Conservation (phyloP, 2,888 invertebrate genomes). For the Stenotaenia linearis region DNA sequence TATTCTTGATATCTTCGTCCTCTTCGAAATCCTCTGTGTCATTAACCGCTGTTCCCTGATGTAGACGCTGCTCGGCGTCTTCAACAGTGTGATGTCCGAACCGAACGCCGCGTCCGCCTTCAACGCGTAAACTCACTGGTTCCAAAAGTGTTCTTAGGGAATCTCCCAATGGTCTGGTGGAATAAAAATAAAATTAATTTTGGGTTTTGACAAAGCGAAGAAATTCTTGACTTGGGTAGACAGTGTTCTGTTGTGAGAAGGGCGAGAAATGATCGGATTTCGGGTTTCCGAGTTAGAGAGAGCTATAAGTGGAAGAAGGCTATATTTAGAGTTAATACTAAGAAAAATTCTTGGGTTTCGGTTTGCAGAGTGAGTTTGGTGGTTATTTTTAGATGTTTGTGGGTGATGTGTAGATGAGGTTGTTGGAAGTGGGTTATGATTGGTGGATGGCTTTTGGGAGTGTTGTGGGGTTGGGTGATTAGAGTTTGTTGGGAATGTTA, state of each 20-base stretch:
- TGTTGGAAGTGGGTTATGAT: no score
- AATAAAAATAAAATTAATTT: no score
- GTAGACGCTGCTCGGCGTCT: slow-evolving; percentile 28
- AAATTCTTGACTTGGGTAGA: background rate
- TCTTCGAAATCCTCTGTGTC: background rate
- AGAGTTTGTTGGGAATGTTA: no score
- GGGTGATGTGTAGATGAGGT: no score
- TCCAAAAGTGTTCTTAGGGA: slow-evolving; percentile 56
- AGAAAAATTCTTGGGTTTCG: background rate
- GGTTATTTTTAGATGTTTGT: background rate
- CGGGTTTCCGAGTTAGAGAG: background rate
- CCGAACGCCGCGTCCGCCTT: slow-evolving; percentile 39
- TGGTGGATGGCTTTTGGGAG: no score
- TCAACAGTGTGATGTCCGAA: slow-evolving; percentile 37
- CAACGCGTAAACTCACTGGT: slow-evolving; percentile 37
- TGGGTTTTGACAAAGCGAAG: no score
- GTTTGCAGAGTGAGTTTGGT: no score
- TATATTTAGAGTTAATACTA: background rate
- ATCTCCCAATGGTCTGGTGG: slow-evolving; percentile 54
- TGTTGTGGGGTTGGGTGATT: no score
- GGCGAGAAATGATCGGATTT: background rate
- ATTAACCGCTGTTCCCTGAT: background rate
- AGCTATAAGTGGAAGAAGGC: background rate
- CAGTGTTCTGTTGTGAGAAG: background rate
- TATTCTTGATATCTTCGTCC: slow-evolving; percentile 1